Conservation (phyloP, 2,888 invertebrate species). For the Hermaeophaga mercurialis region DNA sequence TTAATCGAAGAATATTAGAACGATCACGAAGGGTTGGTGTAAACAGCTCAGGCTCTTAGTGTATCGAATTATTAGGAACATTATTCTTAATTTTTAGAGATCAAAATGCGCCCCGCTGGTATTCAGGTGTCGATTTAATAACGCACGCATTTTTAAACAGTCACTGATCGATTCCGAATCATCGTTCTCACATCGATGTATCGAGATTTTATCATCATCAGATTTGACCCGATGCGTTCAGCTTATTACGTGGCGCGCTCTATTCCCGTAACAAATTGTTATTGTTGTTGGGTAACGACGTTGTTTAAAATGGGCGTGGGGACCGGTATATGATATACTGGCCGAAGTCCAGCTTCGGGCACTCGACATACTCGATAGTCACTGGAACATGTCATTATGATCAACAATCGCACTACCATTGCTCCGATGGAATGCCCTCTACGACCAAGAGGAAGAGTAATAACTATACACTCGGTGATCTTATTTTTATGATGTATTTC, state of each 20-base stretch:
- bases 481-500: constrained; percentile 7
- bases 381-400: constrained; percentile 53
- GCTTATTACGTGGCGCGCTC: constrained; percentile 54
- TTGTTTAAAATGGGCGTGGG: constrained; percentile 57
- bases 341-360: constrained; percentile 50
- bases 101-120: too few relatives aligned
- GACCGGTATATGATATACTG: constrained; percentile 54
- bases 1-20: too few relatives aligned
- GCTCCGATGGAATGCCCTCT: constrained; percentile 32
- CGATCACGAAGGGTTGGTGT: too few relatives aligned
- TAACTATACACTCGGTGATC: constrained; percentile 13
- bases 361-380: constrained; percentile 49
- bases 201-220: constrained; percentile 22
- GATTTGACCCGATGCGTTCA: constrained; percentile 53
- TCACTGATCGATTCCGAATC: neutral
- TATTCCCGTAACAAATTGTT: constrained; percentile 59
- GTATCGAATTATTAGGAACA: too few relatives aligned
- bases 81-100: too few relatives aligned
- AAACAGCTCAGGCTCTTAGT: too few relatives aligned
- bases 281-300: constrained; percentile 59
- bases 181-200: neutral
- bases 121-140: too few relatives aligned
- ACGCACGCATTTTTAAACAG: too few relatives aligned
- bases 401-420: constrained; percentile 50
- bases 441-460: constrained; percentile 3